phyloP scores from a whole-genome alignment of 2,113 vertebrate species.

The Bucco capensis region DNA sequence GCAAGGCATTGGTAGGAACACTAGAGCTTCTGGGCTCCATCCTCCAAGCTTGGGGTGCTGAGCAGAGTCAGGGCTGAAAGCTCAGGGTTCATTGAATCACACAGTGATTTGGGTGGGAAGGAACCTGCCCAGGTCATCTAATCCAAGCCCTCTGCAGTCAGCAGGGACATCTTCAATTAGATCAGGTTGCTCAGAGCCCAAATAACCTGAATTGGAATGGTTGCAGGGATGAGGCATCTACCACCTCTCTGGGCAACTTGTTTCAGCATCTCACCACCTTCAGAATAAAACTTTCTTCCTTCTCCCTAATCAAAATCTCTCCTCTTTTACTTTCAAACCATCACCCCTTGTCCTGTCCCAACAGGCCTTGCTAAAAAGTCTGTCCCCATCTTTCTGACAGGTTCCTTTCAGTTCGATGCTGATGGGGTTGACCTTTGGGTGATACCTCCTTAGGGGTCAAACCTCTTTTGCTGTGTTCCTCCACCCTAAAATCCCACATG shows the following conservation, averaged over 20 bases:
- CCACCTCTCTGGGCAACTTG: neutral
- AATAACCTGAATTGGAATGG: neutral
- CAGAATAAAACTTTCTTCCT: neutral
- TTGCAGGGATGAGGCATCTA: neutral
- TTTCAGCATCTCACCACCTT: neutral
- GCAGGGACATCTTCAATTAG: neutral
- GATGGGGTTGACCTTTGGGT: neutral
- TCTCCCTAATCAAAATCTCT: neutral
- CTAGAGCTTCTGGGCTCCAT: neutral
- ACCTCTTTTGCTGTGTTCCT: neutral
- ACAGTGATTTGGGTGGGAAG: neutral
- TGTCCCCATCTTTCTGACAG: neutral
- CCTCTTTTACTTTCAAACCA: neutral
- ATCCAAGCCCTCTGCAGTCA: neutral
- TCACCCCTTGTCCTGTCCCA: neutral
- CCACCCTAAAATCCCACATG: neutral
- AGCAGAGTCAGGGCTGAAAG: neutral
- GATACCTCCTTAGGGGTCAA: neutral
- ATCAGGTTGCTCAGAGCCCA: neutral
- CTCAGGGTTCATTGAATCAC: neutral
- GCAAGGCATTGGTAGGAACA: neutral
- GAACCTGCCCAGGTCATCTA: neutral
- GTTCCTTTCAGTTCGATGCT: neutral
- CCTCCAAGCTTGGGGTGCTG: neutral
- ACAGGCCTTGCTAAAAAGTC: neutral